Base-by-base conservation (phyloP, 2,888 invertebrate genomes). In the Pterostichus niger region DNA sequence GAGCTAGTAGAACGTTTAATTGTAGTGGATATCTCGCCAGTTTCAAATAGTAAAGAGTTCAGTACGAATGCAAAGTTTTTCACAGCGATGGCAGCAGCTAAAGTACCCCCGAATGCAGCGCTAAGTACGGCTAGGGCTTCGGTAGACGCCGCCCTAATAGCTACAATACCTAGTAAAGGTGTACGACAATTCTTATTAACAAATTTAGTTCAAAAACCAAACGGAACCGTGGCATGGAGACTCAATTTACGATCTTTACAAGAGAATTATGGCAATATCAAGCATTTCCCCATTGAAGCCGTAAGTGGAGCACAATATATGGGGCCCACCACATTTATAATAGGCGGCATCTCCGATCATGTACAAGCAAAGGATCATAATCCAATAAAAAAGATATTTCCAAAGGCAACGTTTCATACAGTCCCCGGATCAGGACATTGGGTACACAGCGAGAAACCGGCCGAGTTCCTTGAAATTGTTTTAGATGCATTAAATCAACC, bases 381-480 rank as follows among this genome's bases (percentile, higher is more conserved):
- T 5, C 90, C 90, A 83, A 96, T 97, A 82, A 91, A 92, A 87
- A 91, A 93, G 84, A 90, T 95, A 79, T 97, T 97, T 87, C 95
- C 97, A 0, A 89, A 91, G 6, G 94, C 95, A 0, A 90, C 93
- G 85, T 92, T 97, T 87, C 89, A 91, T 68, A 94, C 93, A 85
- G 92, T 98, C 77, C 92, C 93, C 75, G 96, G 95, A 49, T 96
- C 98, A 6, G 97, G 97, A 0, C 99, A 99, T 89, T 96, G 98
- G 96, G 94, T 98, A 0, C 99, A 99, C 88, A 94, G 96, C 85
- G 98, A 99, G 84, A 95, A 97, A 88, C 97, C 98, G 0, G 90
- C 91, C 6, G 94, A 95, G 85, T 97, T 98, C 89, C 89, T 96
- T 31, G 92, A 71, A 17, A 44, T 81, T 56, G 73, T 81, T 10